phyloP scores from a whole-genome alignment of 1,140 invertebrate genomes.

The Lepidurus couesii region DNA sequence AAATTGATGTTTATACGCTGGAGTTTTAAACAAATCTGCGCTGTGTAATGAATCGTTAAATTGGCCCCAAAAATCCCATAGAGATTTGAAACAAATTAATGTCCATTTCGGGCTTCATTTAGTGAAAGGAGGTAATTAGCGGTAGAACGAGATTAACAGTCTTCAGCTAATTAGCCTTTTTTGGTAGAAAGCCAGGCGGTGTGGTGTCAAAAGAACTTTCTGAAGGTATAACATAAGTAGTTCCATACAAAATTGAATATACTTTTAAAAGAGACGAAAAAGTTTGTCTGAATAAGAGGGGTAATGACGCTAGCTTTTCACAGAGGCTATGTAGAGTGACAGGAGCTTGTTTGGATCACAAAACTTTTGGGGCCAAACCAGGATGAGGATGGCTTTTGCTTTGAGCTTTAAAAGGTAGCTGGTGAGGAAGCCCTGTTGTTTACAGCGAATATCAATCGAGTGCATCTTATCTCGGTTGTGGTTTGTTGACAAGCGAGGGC shows the following conservation, averaged over 20 bases:
- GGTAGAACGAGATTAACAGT: not conserved
- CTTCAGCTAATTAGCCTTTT: not conserved
- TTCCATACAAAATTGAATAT: not conserved
- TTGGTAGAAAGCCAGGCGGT: not conserved
- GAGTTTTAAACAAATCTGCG: too few species aligned
- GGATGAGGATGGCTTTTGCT: not conserved
- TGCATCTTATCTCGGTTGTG: not conserved
- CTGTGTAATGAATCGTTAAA: too few species aligned
- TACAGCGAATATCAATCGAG: conserved; percentile 1
- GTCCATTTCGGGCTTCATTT: not conserved
- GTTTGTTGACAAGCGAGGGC: conserved; percentile 28
- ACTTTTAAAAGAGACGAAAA: not conserved
- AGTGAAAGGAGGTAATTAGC: not conserved
- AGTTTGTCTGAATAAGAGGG: too few species aligned
- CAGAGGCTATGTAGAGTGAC: too few species aligned
- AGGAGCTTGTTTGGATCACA: not conserved
- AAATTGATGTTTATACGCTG: too few species aligned
- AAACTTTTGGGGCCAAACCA: not conserved
- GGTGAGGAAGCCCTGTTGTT: conserved; percentile 3
- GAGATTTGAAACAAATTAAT: not conserved
- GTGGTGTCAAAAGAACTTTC: not conserved
- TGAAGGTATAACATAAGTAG: not conserved
- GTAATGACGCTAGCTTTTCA: too few species aligned
- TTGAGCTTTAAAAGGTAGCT: not conserved
- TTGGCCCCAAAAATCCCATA: too few species aligned